phyloP scores from a whole-genome alignment of 1,140 invertebrate species.

The Dendroctonus valens region DNA sequence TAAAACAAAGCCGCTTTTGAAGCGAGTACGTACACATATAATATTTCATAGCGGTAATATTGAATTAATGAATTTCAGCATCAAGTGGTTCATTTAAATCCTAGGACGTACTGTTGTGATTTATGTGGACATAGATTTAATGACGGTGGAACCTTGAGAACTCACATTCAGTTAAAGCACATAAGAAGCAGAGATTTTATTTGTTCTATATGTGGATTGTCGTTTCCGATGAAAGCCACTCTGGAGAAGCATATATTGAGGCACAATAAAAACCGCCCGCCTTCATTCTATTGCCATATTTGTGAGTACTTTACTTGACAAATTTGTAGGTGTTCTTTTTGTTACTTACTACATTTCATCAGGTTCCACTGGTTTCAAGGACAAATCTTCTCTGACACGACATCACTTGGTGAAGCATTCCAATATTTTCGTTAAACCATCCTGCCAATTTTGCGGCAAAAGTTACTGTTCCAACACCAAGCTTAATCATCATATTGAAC shows the following conservation, averaged over 20 bases:
- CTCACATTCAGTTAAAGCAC: constrained; percentile 41
- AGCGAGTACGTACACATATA: constrained; percentile 6
- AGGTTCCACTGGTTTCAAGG: constrained; percentile 15
- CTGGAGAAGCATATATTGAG: constrained; percentile 41
- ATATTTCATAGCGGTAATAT: neutral
- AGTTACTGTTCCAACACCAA: constrained; percentile 21
- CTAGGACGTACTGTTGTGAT: constrained; percentile 38
- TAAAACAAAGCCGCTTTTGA: constrained; percentile 26
- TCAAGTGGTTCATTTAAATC: constrained; percentile 51
- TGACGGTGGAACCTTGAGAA: constrained; percentile 39
- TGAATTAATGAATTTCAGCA: constrained; percentile 51
- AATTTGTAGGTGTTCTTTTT: neutral
- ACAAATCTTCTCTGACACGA: constrained; percentile 17
- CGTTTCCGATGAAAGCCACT: constrained; percentile 41
- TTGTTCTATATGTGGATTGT: constrained; percentile 41
- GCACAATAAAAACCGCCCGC: constrained; percentile 25
- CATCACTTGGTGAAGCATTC: constrained; percentile 20
- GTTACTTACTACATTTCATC: neutral
- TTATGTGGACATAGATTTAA: constrained; percentile 41
- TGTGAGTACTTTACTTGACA: constrained; percentile 18
- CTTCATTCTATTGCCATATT: constrained; percentile 13
- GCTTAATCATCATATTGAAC: constrained; percentile 17
- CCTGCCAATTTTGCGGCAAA: constrained; percentile 17
- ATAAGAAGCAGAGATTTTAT: constrained; percentile 38
- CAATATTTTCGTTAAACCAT: constrained; percentile 9